A percentile compares a stretch with the other conserved stretches of the same genome.
Conservation (phyloP, 2,113 vertebrate species). For the Mesembrinibis cayennensis region DNA sequence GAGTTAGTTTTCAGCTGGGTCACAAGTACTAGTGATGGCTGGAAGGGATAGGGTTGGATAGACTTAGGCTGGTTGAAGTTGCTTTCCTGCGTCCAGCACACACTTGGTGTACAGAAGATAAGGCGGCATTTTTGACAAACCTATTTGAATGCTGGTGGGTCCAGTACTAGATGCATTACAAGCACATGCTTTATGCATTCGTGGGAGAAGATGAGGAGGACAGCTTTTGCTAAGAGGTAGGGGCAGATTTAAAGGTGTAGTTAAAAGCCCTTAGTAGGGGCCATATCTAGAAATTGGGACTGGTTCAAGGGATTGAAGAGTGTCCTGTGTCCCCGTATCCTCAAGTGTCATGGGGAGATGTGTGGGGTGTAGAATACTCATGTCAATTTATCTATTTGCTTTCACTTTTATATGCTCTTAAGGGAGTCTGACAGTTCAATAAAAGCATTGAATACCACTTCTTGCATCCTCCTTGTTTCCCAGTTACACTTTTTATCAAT, state of each 20-base stretch:
- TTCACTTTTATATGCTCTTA: neutral
- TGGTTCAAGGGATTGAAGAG: neutral
- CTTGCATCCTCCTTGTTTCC: neutral
- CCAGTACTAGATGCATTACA: neutral
- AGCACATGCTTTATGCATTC: neutral
- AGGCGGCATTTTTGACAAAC: neutral
- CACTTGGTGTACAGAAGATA: neutral
- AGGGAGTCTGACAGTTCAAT: neutral
- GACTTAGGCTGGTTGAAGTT: neutral
- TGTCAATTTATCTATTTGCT: neutral
- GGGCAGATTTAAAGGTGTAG: neutral
- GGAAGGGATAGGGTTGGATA: neutral
- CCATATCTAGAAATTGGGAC: neutral
- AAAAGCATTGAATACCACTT: conserved; percentile 18
- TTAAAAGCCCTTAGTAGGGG: neutral
- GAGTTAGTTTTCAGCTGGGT: neutral
- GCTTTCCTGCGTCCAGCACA: neutral
- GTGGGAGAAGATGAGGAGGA: neutral
- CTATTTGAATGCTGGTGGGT: neutral
- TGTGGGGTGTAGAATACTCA: neutral
- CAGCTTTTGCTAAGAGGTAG: neutral
- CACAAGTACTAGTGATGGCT: neutral
- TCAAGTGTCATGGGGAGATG: neutral
- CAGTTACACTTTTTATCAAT: neutral
- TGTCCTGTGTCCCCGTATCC: neutral